Evolutionary conservation across 2,113 vertebrate species (phyloP), one percentile per base, ranked within the genome.

Genomic region (Peromyscus leucopus): DNA sequence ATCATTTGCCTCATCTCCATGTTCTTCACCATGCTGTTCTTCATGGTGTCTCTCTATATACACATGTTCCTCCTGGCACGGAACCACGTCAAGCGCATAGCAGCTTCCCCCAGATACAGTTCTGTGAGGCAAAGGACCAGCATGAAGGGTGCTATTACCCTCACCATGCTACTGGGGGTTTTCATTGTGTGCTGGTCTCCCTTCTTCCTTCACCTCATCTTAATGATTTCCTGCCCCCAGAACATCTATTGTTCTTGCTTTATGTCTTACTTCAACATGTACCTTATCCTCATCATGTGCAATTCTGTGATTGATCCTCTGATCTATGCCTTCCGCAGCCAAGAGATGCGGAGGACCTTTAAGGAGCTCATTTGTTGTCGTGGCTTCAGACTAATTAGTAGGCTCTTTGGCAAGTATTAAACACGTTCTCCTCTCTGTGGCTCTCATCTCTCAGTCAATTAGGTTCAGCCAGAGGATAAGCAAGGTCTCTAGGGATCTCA

Each of bases 201-300:
- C 1, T 99, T 99, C 98, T 99, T 99, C 97, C 99, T 99, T 71
- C 99, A 99, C 94, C 99, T 99, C 94, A 99, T 99, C 98, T 98
- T 99, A 86, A 99, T 99, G 99, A 99, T 99, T 94, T 99, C 99
- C 61, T 99, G 99, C 90, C 99, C 99, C 21, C 98, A 99, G 90
- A 99, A 99, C 96, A 97, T 99, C 91, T 99, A 99, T 96, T 99
- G 99, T n/a, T 98, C 99, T 92, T 99, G 99, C 97, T 99, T 99
- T 96, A 99, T 99, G 99, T 99, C 99, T 57, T 99, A 99, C 98
- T 99, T 99, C 98, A 99, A 99, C 98, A 99, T 99, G 99, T 99
- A 99, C 98, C 99, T 99, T 98, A 99, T 99, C 89, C 99, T 99
- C 86, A 99, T 99, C 97, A 99, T 99, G 99, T 99, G 99, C 95